Evolutionary conservation across 2,113 vertebrate genomes (phyloP), one percentile per base, ranked within the genome.

Genomic region (Cyanistes caeruleus): DNA sequence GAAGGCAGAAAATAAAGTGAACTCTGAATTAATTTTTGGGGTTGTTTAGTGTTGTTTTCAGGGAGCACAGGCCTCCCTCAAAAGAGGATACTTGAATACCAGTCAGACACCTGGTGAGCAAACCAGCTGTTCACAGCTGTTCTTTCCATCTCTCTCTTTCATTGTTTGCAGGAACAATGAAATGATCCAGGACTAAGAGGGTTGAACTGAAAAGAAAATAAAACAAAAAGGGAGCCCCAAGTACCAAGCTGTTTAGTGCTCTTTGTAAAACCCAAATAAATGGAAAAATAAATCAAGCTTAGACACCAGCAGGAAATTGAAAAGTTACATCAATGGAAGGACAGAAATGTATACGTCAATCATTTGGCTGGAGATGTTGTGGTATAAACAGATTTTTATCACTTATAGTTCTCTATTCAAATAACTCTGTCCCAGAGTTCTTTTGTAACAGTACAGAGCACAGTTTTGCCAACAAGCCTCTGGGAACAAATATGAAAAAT

Each of bases 251-350:
- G 88, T 95, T 89, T 75, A 96, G 91, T 86, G 89, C 65, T 92
- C 74, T 95, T 92, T 97, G 83, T 97, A 77, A 96, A 95, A 96
- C 91, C 60, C 94, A 97, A 97, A 98, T 97, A 95, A 97, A 96
- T 97, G 97, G 95, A 95, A 95, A 96, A 97, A 97, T 95, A 97
- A 97, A 97, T 95, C 95, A 97, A 95, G 81, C 77, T 91, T 91
- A 94, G 94, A 95, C 89, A 95, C 88, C 97, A 97, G 97, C 94
- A 97, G 97, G 96, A 98, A 98, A 98, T 95, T 97, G 92, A 94
- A 95, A 96, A 97, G 95, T 95, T 96, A 93, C 94, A 97, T 97
- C 96, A 97, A 77, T 95, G 92, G 95, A 91, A 95, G 94, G 82
- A 89, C 90, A 95, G 93, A 93, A 96, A 93, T 51, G 56, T 95